Evolutionary conservation across 2,113 vertebrate genomes (phyloP).

Genomic region (Gadus macrocephalus): DNA sequence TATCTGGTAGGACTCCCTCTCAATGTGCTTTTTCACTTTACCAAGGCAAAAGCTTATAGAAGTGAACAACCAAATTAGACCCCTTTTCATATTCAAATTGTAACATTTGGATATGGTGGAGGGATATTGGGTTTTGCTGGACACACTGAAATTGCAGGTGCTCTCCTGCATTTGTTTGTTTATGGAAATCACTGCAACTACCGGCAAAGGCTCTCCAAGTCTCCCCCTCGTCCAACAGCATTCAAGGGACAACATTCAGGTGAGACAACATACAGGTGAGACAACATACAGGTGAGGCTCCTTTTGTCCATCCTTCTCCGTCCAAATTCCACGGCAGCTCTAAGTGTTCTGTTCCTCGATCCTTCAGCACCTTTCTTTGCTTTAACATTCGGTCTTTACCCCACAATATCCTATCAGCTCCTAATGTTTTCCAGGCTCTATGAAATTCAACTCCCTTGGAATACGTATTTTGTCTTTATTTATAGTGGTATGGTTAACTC

Average conservation of each 20-base stretch:
- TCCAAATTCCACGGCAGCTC: not conserved
- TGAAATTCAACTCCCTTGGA: constrained; percentile 10
- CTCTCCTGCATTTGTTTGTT: constrained; percentile 58
- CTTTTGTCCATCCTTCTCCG: not conserved
- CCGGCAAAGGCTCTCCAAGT: constrained; percentile 29
- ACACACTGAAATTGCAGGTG: constrained; percentile 55
- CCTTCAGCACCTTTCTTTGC: not conserved
- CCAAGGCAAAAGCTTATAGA: not conserved
- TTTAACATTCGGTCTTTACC: no score
- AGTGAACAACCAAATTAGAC: not conserved
- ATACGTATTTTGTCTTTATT: constrained; percentile 48
- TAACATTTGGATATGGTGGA: constrained; percentile 52
- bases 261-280: constrained; percentile 53
- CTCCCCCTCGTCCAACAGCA: constrained; percentile 32
- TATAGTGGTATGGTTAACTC: constrained; percentile 11
- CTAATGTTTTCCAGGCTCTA: not conserved
- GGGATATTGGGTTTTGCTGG: constrained; percentile 22
- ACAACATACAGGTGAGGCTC: constrained; percentile 46
- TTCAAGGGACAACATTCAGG: constrained; percentile 54
- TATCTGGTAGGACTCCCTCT: no score
- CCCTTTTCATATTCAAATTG: constrained; percentile 58
- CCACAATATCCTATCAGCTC: no score
- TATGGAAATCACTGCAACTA: constrained; percentile 70
- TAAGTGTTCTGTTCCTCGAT: not conserved
- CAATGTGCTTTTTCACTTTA: no score